Evolutionary conservation across 1,140 invertebrate genomes (phyloP).

Genomic region (Drosophila neocordata): DNA sequence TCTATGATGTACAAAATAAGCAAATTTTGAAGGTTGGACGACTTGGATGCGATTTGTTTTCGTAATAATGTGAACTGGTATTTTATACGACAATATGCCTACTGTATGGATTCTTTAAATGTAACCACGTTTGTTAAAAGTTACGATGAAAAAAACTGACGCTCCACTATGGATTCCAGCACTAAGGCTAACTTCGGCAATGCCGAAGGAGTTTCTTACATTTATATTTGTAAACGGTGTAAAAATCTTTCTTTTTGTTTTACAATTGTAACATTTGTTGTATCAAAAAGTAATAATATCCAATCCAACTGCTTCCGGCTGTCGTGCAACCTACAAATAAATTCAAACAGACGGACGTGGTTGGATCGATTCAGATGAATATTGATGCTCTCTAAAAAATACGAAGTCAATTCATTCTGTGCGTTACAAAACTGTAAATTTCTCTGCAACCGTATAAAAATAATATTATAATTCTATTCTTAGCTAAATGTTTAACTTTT

Average conservation of each 20-base stretch:
- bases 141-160: neutral
- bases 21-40: neutral
- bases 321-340: neutral
- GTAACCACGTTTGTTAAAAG: neutral
- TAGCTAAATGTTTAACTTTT: neutral
- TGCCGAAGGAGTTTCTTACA: no score
- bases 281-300: no score
- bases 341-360: neutral
- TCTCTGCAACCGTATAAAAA: neutral
- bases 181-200: no score
- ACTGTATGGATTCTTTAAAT: neutral
- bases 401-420: neutral
- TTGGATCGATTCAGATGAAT: neutral
- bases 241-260: no score
- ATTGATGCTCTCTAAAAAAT: neutral
- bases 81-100: neutral
- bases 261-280: no score
- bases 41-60: neutral
- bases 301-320: no score
- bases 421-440: neutral
- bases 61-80: neutral
- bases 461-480: no score
- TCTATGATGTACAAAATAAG: no score
- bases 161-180: neutral
- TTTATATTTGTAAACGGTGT: no score